Evolutionary conservation across 2,797 vertebrate species (phyloP), one percentile per base, ranked within the genome.

Genomic region (Sebastes reedi): DNA sequence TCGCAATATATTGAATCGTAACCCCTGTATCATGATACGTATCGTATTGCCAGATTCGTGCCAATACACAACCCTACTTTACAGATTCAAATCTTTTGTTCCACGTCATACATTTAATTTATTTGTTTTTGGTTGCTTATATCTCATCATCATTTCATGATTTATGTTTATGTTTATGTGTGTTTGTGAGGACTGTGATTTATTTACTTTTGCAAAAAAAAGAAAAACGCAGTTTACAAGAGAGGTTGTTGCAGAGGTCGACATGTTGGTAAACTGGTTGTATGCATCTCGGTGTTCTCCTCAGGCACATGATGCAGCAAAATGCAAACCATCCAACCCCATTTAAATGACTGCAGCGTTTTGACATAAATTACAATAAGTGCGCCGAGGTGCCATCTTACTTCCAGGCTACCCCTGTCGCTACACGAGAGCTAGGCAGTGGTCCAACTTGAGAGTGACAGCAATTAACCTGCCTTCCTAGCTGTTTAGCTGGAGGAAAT

Each of bases 381-480:
- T 92, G 86, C 86, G 52, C 89, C 84, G 61, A 87, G 92, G 91
- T 93, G 90, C 91, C 92, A 93, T 90, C 90, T 83, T 87, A 90
- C 92, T 90, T 88, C 90, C 74, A 87, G 88, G 88, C 87, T 88
- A 85, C 77, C 86, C 80, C 88, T 86, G 89, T 85, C 88, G 85
- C 96, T 97, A 89, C 89, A 89, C 79, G 64, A 82, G 90, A 90
- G 97, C 96, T 96, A 97, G 97, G 97, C 97, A 96, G 95, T 96
- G 97, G 97, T 97, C 94, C 97, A 97, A 97, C 97, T 97, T 97
- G 97, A 97, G 97, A 98, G 97, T 98, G 97, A 98, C 98, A 98
- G 98, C 98, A 99, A 99, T 99, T 99, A 99, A 99, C 98, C 98
- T 97, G 96, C 97, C 97, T 97, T 97, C 91, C 89, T 72, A 8